phyloP scores from a whole-genome alignment of 2,888 invertebrate species.

The Andrena dorsata region DNA sequence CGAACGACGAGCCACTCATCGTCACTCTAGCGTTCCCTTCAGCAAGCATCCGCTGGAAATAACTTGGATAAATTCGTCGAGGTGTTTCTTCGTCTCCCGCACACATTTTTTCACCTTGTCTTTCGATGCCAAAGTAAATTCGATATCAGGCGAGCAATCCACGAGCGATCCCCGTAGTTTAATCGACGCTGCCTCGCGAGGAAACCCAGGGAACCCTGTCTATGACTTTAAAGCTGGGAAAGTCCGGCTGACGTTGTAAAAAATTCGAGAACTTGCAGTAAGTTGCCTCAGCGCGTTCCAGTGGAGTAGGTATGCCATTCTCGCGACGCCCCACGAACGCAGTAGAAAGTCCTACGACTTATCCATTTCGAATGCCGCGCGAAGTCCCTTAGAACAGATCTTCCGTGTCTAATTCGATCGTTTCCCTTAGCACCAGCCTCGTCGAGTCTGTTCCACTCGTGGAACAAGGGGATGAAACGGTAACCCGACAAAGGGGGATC shows the following conservation, averaged over 20 bases:
- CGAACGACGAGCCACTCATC: slow-evolving; percentile 4
- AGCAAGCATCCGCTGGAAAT: neutral
- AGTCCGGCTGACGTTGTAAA: slow-evolving; percentile 38
- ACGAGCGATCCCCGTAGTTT: slow-evolving; percentile 14
- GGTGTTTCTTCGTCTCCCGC: neutral
- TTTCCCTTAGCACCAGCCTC: neutral
- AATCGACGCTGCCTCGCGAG: slow-evolving; percentile 38
- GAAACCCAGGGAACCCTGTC: neutral
- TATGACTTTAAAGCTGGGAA: slow-evolving; percentile 23
- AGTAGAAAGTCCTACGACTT: neutral
- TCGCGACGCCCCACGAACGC: neutral
- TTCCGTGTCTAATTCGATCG: neutral
- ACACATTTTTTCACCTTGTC: neutral
- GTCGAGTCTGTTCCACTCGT: neutral
- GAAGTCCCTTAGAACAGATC: slow-evolving; percentile 7
- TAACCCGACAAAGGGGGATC: neutral
- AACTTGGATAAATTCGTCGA: neutral
- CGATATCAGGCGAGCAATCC: slow-evolving; percentile 6
- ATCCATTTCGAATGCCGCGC: slow-evolving; percentile 11
- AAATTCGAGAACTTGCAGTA: slow-evolving; percentile 44
- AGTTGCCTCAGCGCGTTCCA: slow-evolving; percentile 38
- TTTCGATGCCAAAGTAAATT: neutral
- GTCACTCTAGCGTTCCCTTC: neutral
- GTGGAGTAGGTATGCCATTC: slow-evolving; percentile 40
- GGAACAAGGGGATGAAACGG: no score